Evolutionary conservation across 2,888 invertebrate species (phyloP), one percentile per base, ranked within the genome.

Genomic region (Metallyticus violacea): DNA sequence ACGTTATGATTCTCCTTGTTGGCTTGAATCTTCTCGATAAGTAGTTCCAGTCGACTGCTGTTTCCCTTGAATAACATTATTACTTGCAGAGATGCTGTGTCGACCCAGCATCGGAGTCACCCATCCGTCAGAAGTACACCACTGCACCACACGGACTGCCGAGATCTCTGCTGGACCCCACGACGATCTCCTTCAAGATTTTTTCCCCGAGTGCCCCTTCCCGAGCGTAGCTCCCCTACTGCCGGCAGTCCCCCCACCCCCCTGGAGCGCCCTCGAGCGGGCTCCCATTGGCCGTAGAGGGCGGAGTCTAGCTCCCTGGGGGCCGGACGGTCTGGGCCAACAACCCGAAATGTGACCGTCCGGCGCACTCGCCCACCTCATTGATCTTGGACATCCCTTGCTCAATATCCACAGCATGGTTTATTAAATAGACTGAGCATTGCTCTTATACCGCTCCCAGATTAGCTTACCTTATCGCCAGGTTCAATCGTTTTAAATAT

Each of bases 21-120:
- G 6, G 96, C 96, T 91, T 97, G 97, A 90, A 97, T 97, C 93
- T 97, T 97, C 92, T 97, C 97, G 89, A 97, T 97, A 90, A 97
- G 94, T 91, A 96, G 95, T 92, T 97, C 97, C 91, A 97, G 93
- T 90, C 96, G 93, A 91, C 96, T 96, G 93, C 97, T 97, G 92
- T 97, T 97, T 89, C 97, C 97, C 91, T 96, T 97, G 93, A 97
- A 97, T 92, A 97, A 93, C 97, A 97, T 97, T 89, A 89, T 89
- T 76, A 77, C 83, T 77, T 7, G 29, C 5, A 83, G 28, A 62
- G 40, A 15, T 62, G 22, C 15, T 62, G 40, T 22, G 40, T 62
- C 40, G 40, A 62, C 40, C 40, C 40, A 62, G 40, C 40, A 62
- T 62, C 22, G 15, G 40, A 62, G 40, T 62, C 40, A 22, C 40